A percentile compares a stretch with the other conserved stretches of the same genome.
Evolutionary conservation across 2,888 invertebrate species (phyloP).

Genomic region (Cerceris ruficornis): DNA sequence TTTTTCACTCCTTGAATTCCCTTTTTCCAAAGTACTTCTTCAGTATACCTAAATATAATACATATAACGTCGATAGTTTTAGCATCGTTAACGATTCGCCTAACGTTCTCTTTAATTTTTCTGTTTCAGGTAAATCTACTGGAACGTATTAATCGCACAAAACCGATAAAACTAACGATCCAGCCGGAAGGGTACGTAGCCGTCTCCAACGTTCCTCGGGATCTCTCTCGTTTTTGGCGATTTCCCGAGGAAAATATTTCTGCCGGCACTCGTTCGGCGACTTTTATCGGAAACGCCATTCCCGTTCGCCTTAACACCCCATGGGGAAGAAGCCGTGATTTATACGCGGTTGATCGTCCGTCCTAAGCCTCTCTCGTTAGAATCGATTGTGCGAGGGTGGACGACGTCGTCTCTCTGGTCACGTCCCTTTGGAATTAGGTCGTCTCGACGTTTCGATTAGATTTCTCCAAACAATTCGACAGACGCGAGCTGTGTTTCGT

Average conservation of each 20-base stretch:
- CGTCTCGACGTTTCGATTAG: constrained; percentile 49
- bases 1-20: too few relatives aligned
- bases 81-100: constrained; percentile 8
- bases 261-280: constrained; percentile 26
- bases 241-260: constrained; percentile 16
- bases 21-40: too few relatives aligned
- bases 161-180: neutral
- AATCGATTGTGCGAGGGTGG: constrained; percentile 59
- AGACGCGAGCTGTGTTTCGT: neutral
- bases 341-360: constrained; percentile 59
- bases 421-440: constrained; percentile 58
- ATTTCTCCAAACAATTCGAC: constrained; percentile 58
- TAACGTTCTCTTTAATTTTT: constrained; percentile 36
- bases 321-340: constrained; percentile 51
- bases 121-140: constrained; percentile 69
- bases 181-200: constrained; percentile 22
- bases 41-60: neutral
- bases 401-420: constrained; percentile 25
- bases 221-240: constrained; percentile 15
- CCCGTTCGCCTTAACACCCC: constrained; percentile 59
- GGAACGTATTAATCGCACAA: neutral
- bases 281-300: constrained; percentile 60
- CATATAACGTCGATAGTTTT: neutral
- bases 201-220: neutral
- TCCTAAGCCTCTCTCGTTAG: constrained; percentile 63